A percentile compares a stretch with the other conserved stretches of the same genome.
These are phyloP conservation scores for Melolontha melolontha DNA, from an alignment of 2,888 invertebrate genomes.

Conservation along the genomic window DNA sequence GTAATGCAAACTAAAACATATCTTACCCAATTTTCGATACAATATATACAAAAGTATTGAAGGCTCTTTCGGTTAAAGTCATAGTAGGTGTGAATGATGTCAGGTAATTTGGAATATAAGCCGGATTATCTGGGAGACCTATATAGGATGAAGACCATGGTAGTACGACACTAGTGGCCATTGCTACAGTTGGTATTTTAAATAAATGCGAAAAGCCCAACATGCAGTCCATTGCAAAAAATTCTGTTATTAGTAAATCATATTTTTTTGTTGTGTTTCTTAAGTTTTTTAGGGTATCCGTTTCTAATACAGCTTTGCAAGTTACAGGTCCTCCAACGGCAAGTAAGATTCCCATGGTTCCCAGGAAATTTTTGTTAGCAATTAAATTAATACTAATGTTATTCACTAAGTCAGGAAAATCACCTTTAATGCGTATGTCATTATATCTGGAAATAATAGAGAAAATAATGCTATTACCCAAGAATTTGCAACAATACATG, in stretches of 20 bases:
- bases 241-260: conserved; percentile 71
- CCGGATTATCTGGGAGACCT: conserved; percentile 70
- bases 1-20: not conserved
- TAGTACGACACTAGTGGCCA: conserved; percentile 69
- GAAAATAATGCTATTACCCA: no score
- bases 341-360: conserved; percentile 35
- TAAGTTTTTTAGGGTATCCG: conserved; percentile 51
- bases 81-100: conserved; percentile 67
- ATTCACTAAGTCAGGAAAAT: conserved; percentile 43
- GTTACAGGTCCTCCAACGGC: conserved; percentile 36
- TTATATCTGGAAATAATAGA: conserved; percentile 46
- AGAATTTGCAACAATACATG: not conserved
- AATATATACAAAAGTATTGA: conserved; percentile 58
- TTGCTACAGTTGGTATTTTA: conserved; percentile 68
- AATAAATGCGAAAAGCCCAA: conserved; percentile 70
- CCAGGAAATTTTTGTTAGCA: not conserved
- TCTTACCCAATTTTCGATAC: conserved; percentile 26
- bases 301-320: conserved; percentile 55
- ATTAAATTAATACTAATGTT: conserved; percentile 43
- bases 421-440: conserved; percentile 46
- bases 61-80: conserved; percentile 68
- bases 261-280: conserved; percentile 64
- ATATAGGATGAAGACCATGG: conserved; percentile 70
- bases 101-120: conserved; percentile 70
- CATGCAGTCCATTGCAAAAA: conserved; percentile 72